phyloP scores from a whole-genome alignment of 2,113 vertebrate genomes.

The Melozone crissalis region DNA sequence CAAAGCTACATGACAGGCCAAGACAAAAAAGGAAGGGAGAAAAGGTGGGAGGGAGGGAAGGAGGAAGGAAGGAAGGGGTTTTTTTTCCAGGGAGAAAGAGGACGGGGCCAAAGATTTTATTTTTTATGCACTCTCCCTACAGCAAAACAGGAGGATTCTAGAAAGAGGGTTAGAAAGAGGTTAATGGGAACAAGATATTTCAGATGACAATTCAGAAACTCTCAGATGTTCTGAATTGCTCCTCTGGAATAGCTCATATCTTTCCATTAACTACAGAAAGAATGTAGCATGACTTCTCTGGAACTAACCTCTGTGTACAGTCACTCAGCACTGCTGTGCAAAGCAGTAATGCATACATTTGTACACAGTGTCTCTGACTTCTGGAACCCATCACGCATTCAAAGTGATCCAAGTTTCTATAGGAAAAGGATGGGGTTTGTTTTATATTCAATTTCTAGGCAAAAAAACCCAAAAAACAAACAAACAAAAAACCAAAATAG shows the following conservation, averaged over 20 bases:
- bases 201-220: background rate
- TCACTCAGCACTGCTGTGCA: background rate
- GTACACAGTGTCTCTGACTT: background rate
- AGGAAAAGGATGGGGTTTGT: background rate
- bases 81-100: background rate
- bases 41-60: background rate
- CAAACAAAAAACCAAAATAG: background rate
- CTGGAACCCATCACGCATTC: background rate
- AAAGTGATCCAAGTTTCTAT: background rate
- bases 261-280: background rate
- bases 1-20: background rate
- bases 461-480: background rate
- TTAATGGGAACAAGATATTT: background rate
- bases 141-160: background rate
- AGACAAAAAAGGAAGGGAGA: background rate
- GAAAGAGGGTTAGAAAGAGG: background rate
- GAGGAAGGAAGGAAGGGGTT: background rate
- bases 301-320: background rate
- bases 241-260: background rate
- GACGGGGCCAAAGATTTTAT: background rate
- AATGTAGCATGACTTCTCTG: background rate
- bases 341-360: background rate
- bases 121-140: background rate
- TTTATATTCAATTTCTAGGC: background rate
- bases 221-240: background rate